Percentiles rank a stretch among this genome's conserved stretches.
These are phyloP conservation scores for Knipowitschia caucasica DNA, from an alignment of 2,797 vertebrate genomes.

Conservation along the genomic window DNA sequence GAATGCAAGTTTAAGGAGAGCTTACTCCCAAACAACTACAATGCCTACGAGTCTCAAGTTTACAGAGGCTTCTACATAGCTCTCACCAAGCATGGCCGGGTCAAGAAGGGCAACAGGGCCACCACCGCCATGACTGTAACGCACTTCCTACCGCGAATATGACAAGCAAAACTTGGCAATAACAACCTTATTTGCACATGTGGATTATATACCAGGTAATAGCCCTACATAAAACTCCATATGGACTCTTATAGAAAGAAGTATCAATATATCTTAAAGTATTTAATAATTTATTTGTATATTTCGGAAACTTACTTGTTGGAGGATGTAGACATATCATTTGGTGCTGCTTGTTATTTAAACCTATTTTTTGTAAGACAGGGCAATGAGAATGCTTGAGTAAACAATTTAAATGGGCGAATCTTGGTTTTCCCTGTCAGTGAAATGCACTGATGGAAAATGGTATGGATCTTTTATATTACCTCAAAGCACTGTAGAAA, in stretches of 20 bases:
- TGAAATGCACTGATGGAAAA: conserved; percentile 56
- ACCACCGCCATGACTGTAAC: conserved; percentile 92
- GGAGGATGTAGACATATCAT: conserved; percentile 71
- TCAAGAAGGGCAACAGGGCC: conserved; percentile 89
- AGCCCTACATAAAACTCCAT: conserved; percentile 57
- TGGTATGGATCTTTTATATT: conserved; percentile 68
- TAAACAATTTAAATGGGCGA: conserved; percentile 66
- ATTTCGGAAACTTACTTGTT: conserved; percentile 83
- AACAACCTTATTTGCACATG: conserved; percentile 85
- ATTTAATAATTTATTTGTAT: conserved; percentile 87
- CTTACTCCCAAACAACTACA: conserved; percentile 95
- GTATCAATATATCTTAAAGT: conserved; percentile 68
- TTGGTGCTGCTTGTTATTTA: conserved; percentile 73
- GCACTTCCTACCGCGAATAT: conserved; percentile 94
- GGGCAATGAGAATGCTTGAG: conserved; percentile 25
- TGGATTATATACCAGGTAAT: conserved; percentile 79
- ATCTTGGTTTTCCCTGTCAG: conserved; percentile 63
- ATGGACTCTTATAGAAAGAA: conserved; percentile 65
- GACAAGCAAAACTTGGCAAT: conserved; percentile 74
- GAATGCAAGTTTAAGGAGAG: conserved; percentile 96
- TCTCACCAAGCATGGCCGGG: conserved; percentile 90
- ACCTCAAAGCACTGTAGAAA: conserved; percentile 66
- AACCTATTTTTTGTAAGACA: conserved; percentile 56
- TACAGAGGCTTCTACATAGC: conserved; percentile 88
- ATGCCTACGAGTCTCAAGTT: conserved; percentile 87